Evolutionary conservation across 1,140 invertebrate genomes (phyloP).

Genomic region (Drosophila repleta): DNA sequence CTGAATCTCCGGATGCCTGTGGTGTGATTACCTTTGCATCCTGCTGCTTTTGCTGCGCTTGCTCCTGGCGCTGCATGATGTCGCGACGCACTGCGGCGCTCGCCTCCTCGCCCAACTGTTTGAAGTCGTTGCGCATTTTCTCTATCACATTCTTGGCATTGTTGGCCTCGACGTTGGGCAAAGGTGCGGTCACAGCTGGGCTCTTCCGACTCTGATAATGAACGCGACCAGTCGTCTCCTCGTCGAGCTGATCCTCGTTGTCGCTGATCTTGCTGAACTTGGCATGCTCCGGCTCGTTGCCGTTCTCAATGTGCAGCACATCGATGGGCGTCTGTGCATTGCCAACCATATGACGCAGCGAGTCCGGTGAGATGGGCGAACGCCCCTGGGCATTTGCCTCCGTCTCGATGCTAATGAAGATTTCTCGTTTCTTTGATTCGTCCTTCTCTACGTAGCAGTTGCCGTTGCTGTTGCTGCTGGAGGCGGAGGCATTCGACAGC

Average conservation of each 20-base stretch:
- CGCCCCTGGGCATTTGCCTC: slow-evolving; percentile 75
- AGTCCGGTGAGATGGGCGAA: slow-evolving; percentile 71
- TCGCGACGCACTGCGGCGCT: slow-evolving; percentile 52
- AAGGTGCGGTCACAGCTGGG: slow-evolving; percentile 24
- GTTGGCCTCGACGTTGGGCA: slow-evolving; percentile 73
- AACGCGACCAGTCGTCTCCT: slow-evolving; percentile 41
- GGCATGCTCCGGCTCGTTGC: slow-evolving; percentile 69
- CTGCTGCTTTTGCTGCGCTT: slow-evolving; percentile 22
- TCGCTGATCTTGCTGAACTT: slow-evolving; percentile 80
- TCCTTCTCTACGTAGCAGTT: slow-evolving; percentile 21
- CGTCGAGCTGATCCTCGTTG: slow-evolving; percentile 54
- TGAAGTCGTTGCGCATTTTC: slow-evolving; percentile 69
- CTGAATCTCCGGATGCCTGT: slow-evolving; percentile 69
- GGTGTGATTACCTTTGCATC: slow-evolving; percentile 32
- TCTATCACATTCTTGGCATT: slow-evolving; percentile 81
- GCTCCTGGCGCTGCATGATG: slow-evolving; percentile 20
- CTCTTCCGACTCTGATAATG: slow-evolving; percentile 20
- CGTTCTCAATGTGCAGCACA: slow-evolving; percentile 72
- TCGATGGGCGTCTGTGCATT: slow-evolving; percentile 71
- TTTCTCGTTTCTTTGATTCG: slow-evolving; percentile 73
- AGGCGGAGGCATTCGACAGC: slow-evolving; percentile 33
- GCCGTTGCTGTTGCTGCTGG: slow-evolving; percentile 19
- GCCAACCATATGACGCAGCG: slow-evolving; percentile 76
- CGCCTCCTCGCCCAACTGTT: slow-evolving; percentile 64
- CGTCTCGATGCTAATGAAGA: slow-evolving; percentile 83